A percentile compares a stretch with the other conserved stretches of the same genome.
Evolutionary conservation across 2,888 invertebrate species (phyloP).

Genomic region (Parascotia fuliginaria): DNA sequence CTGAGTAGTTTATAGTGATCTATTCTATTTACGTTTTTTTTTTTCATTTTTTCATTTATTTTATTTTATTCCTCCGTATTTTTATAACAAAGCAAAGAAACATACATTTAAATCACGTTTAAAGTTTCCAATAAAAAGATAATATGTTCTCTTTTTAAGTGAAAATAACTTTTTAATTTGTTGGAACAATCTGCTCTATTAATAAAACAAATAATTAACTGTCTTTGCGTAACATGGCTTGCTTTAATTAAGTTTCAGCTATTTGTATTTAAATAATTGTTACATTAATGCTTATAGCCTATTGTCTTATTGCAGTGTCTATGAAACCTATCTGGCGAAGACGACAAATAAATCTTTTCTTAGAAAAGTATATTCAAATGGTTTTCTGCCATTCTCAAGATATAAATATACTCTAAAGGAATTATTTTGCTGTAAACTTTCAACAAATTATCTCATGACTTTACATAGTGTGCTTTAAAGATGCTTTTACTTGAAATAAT

Average conservation of each 20-base stretch:
- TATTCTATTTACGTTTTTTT: too few species aligned
- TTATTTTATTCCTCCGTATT: too few species aligned
- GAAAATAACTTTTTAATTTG: slow-evolving; percentile 37
- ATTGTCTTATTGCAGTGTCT: slow-evolving; percentile 28
- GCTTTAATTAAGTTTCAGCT: slow-evolving; percentile 31
- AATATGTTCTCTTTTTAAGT: slow-evolving; percentile 26
- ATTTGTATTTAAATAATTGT: slow-evolving; percentile 24
- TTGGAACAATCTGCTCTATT: slow-evolving; percentile 28
- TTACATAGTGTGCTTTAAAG: slow-evolving; percentile 23
- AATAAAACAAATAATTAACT: slow-evolving; percentile 33
- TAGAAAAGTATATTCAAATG: slow-evolving; percentile 16
- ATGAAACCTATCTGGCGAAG: slow-evolving; percentile 15
- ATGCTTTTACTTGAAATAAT: slow-evolving; percentile 7
- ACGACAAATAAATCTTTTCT: slow-evolving; percentile 23
- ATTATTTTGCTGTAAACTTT: slow-evolving; percentile 12
- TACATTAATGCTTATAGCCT: slow-evolving; percentile 18
- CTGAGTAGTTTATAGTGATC: too few species aligned
- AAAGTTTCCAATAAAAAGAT: too few species aligned
- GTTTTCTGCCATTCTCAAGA: slow-evolving; percentile 15
- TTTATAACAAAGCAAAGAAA: too few species aligned
- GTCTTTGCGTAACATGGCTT: slow-evolving; percentile 32
- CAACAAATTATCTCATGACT: slow-evolving; percentile 36
- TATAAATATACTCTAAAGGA: slow-evolving; percentile 22
- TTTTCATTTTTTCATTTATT: too few species aligned
- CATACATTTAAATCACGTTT: too few species aligned